Evolutionary conservation across 2,888 invertebrate species (phyloP), one percentile per base, ranked within the genome.

Genomic region (Operophtera brumata): DNA sequence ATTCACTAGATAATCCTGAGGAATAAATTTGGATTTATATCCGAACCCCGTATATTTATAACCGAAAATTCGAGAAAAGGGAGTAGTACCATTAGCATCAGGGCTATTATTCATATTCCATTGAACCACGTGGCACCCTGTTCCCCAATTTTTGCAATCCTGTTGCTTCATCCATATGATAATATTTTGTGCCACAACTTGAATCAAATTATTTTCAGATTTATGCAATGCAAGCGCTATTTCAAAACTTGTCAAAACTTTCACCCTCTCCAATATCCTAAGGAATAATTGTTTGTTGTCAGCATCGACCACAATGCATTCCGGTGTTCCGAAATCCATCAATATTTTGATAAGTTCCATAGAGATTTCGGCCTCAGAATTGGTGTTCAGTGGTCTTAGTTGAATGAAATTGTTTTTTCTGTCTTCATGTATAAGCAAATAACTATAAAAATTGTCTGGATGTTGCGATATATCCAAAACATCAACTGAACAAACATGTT

Each of bases 41-140:
- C 20, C 45, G 11, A 2, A 45, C 0, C 45, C 54, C n/a, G 40
- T 55, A 25, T 51, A 43, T 32, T 39, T 42, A 12, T 37, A 44
- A 28, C 49, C 47, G 30, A 56, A 51, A 6, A 54, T 28, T 40
- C 20, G 41, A 11, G 52, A 32, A 30, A 57, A 53, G 7, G 61
- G 52, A 28, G 32, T 54, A 6, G 2, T 34, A 8, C 54, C 54
- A 8, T 34, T 12, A 10, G 9, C 7, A 14, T 44, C 30, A 1
- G 6, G 7, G 2, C 12, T 5, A 6, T 57, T 59, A 35, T 62
- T 62, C 44, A 62, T 37, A 28, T 50, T 45, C 61, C 61, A 62
- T 39, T 62, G 61, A 11, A 62, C 54, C 10, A 57, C 28, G 12
- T 47, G 47, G 46, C 61, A 54, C 5, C 59, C 61, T 4, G 47